These are phyloP conservation scores for Margarornis squamiger DNA, from an alignment of 2,797 vertebrate species.

Conservation along the genomic window DNA sequence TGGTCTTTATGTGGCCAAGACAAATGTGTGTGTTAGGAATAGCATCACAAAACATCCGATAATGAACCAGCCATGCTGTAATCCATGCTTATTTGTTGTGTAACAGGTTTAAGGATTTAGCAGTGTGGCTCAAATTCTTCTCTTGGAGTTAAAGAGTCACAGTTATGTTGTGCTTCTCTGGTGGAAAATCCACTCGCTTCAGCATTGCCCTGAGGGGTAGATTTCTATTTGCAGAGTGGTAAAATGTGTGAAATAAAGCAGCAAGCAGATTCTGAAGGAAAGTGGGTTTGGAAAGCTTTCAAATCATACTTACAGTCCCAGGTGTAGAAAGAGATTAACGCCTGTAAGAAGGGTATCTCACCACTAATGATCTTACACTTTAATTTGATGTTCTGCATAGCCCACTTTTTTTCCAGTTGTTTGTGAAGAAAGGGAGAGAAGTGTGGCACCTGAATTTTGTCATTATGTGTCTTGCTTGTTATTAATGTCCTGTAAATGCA, in stretches of 20 bases:
- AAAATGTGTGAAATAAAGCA: not conserved
- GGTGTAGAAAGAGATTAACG: not conserved
- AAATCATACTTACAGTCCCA: not conserved
- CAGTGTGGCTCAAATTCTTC: conserved; percentile 46
- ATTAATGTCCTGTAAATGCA: not conserved
- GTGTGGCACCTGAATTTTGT: not conserved
- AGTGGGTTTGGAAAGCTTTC: not conserved
- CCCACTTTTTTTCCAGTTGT: not conserved
- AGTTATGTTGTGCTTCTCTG: not conserved
- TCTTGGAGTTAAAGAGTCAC: conserved; percentile 23
- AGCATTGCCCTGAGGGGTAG: not conserved
- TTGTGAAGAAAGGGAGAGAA: not conserved
- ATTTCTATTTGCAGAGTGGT: not conserved
- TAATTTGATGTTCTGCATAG: not conserved
- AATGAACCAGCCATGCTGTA: conserved; percentile 69
- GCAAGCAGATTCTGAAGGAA: not conserved
- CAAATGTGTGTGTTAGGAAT: not conserved
- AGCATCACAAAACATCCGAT: conserved; percentile 36
- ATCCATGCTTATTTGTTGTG: conserved; percentile 85
- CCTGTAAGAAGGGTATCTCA: not conserved
- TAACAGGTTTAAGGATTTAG: conserved; percentile 81
- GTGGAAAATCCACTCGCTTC: not conserved
- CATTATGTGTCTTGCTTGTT: not conserved
- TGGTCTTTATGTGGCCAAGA: not conserved
- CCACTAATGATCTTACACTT: not conserved